A percentile compares a stretch with the other conserved stretches of the same genome.
These are phyloP conservation scores for Sisyra nigra DNA, from an alignment of 2,888 invertebrate genomes.

Conservation along the genomic window DNA sequence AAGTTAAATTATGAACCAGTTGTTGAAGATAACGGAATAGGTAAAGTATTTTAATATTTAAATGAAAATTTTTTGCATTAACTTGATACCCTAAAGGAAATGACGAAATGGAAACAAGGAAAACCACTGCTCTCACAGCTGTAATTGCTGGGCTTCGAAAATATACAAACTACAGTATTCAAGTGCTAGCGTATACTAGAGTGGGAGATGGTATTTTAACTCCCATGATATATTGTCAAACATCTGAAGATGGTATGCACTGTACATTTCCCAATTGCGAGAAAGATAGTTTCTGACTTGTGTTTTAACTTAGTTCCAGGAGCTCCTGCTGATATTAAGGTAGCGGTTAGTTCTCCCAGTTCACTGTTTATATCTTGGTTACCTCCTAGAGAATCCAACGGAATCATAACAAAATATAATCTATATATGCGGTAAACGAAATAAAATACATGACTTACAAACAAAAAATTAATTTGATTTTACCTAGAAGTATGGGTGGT, in stretches of 20 bases:
- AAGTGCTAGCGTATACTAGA: conserved; percentile 61
- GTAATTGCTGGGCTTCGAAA: conserved; percentile 54
- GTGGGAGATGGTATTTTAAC: conserved; percentile 61
- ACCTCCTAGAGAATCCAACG: conserved; percentile 57
- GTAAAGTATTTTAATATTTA: conserved; percentile 14
- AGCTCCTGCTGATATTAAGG: conserved; percentile 64
- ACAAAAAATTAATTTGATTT: background rate
- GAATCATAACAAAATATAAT: conserved; percentile 58
- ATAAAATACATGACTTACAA: background rate
- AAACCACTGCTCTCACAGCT: conserved; percentile 50
- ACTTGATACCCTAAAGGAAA: conserved; percentile 24
- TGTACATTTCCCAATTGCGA: background rate
- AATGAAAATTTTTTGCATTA: conserved; percentile 7
- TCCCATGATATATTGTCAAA: conserved; percentile 50
- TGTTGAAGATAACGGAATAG: conserved; percentile 35
- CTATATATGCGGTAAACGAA: conserved; percentile 39
- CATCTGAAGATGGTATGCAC: conserved; percentile 56
- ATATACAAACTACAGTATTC: conserved; percentile 67
- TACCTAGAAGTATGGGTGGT: conserved; percentile 40
- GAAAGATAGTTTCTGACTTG: background rate
- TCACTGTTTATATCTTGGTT: conserved; percentile 66
- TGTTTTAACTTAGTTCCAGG: conserved; percentile 44
- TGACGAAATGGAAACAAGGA: conserved; percentile 40
- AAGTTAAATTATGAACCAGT: conserved; percentile 52
- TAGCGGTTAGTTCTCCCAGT: conserved; percentile 55